phyloP scores from a whole-genome alignment of 2,888 invertebrate genomes.

The Drosophila leonis region DNA sequence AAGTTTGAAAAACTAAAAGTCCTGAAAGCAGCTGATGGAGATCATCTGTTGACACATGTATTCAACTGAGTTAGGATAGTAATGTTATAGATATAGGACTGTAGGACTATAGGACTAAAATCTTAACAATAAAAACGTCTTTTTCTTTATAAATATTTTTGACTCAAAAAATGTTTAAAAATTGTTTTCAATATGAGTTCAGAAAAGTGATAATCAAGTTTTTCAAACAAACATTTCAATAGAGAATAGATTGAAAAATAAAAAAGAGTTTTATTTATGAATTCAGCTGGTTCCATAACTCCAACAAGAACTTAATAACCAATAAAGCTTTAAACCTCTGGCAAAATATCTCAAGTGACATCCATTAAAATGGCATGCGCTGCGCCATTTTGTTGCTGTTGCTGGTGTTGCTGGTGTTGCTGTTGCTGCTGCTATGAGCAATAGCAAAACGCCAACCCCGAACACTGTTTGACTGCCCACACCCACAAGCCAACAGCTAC shows the following conservation, averaged over 20 bases:
- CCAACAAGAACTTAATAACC: background rate
- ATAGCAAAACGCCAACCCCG: constrained; percentile 32
- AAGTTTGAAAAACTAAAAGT: constrained; percentile 2
- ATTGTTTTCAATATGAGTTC: too few species aligned
- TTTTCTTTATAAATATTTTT: too few species aligned
- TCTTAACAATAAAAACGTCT: too few species aligned
- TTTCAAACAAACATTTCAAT: too few species aligned
- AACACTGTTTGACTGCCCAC: constrained; percentile 27
- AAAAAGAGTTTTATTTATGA: background rate
- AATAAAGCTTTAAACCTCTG: constrained; percentile 20
- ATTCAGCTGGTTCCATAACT: background rate
- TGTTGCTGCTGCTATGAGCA: constrained; percentile 23
- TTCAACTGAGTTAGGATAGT: too few species aligned
- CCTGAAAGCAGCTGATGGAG: constrained; percentile 18
- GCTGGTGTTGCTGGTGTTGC: constrained; percentile 20
- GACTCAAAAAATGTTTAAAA: too few species aligned
- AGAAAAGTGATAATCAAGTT: too few species aligned
- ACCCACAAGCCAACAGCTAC: background rate
- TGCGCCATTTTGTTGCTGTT: constrained; percentile 69
- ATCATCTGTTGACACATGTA: background rate
- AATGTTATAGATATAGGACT: too few species aligned
- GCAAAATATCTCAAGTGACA: constrained; percentile 54
- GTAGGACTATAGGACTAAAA: too few species aligned
- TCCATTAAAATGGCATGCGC: constrained; percentile 70
- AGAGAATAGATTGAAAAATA: too few species aligned